Evolutionary conservation across 1,140 invertebrate species (phyloP), one percentile per base, ranked within the genome.

Genomic region (Cotesia typhae): DNA sequence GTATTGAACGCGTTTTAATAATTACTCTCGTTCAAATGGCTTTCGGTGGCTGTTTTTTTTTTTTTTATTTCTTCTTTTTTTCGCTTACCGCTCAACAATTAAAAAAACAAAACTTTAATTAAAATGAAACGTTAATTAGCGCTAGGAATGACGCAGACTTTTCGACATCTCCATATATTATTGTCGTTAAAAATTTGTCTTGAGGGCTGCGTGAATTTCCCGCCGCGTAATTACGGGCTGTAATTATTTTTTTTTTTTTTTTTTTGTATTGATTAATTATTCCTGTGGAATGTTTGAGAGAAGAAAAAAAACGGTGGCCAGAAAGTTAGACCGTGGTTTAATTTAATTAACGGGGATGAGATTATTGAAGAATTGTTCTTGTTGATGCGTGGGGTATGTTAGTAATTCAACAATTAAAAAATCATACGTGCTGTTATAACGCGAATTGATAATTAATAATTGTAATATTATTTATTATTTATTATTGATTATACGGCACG

Each of bases 21-120:
- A 57, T 57, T 57, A 57, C 53, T 17, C 53, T 5, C 53, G n/a
- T 57, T 0, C 17, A 17, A n/a, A 57, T 57, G 3, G 53, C 53
- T 47, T 47, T 47, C 41, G 41, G 41, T 47, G 41, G 10, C 41
- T 47, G 41, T 47, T 7, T 47, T 47, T 57, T 35, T 35, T 10
- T 20, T 35, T 14, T 28, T 60, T 60, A 7, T 76, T 75, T 70
- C 82, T 74, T 69, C 71, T 69, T 63, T 70, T 79, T 61, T 61
- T 17, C 71, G 67, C 64, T 57, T 64, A 51, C 28, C 28, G 28
- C 28, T 28, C 28, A 28, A 28, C 3, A 28, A 28, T 28, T 28
- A 28, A 28, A 28, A 28, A 28, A 28, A 28, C 28, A 28, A 28
- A 28, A 28, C 28, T 28, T 28, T 28, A 28, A 28, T 28, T 28